A percentile compares a stretch with the other conserved stretches of the same genome.
Evolutionary conservation across 2,888 invertebrate genomes (phyloP).

Genomic region (Rhimphoctona megacephalus): DNA sequence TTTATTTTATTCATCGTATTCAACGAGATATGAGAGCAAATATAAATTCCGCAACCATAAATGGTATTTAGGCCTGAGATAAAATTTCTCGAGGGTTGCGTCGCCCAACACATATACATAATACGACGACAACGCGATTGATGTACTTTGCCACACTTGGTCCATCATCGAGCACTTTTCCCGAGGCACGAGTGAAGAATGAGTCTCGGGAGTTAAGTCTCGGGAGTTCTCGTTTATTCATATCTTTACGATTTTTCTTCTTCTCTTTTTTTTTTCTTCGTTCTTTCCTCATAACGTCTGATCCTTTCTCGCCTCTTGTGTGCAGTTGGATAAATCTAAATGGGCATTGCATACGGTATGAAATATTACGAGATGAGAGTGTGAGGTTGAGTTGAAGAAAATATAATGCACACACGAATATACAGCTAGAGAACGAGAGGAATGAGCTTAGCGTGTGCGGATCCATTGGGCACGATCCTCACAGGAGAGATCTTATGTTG

Average conservation of each 20-base stretch:
- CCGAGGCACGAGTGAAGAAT: slow-evolving; percentile 34
- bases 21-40: not conserved
- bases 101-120: not conserved
- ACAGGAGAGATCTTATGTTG: slow-evolving; percentile 42
- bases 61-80: not conserved
- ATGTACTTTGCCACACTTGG: slow-evolving; percentile 27
- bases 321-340: slow-evolving; percentile 55
- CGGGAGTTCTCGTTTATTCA: slow-evolving; percentile 43
- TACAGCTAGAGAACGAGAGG: slow-evolving; percentile 53
- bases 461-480: slow-evolving; percentile 17
- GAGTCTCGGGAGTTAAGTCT: slow-evolving; percentile 21
- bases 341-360: slow-evolving; percentile 69
- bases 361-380: slow-evolving; percentile 68
- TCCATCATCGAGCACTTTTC: slow-evolving; percentile 40
- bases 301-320: slow-evolving; percentile 32
- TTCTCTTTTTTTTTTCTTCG: not conserved
- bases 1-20: not conserved
- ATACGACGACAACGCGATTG: not conserved
- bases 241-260: slow-evolving; percentile 11
- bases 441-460: slow-evolving; percentile 54
- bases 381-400: slow-evolving; percentile 59
- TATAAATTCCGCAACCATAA: not conserved
- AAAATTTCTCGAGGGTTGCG: not conserved
- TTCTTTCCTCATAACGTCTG: slow-evolving; percentile 26
- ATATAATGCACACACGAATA: slow-evolving; percentile 50